These are phyloP conservation scores for Gymnocypris eckloni DNA, from an alignment of 2,797 vertebrate genomes.

Conservation along the genomic window DNA sequence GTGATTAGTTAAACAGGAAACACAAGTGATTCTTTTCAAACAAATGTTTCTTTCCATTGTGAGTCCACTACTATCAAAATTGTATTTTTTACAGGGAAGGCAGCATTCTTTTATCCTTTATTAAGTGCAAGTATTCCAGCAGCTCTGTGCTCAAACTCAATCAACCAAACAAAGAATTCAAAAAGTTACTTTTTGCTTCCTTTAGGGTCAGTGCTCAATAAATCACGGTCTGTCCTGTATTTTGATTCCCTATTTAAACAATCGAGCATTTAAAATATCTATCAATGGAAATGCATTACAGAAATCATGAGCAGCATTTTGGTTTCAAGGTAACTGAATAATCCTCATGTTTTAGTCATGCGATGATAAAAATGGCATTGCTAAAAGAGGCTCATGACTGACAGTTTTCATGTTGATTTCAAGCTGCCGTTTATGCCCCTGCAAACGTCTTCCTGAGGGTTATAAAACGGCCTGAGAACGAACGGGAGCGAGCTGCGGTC, in stretches of 20 bases:
- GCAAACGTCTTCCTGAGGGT: conserved; percentile 50
- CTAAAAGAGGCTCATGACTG: conserved; percentile 8
- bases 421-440: conserved; percentile 39
- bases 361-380: conserved; percentile 21
- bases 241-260: conserved; percentile 5
- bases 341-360: conserved; percentile 5
- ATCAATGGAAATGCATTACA: conserved; percentile 13
- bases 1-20: conserved; percentile 60
- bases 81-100: conserved; percentile 50
- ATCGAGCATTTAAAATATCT: conserved; percentile 5
- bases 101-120: conserved; percentile 29
- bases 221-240: background rate
- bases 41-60: conserved; percentile 36
- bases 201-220: background rate
- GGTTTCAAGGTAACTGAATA: background rate
- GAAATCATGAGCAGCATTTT: background rate
- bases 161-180: background rate
- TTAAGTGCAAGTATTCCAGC: conserved; percentile 46
- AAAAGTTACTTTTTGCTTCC: background rate
- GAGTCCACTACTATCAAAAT: conserved; percentile 30
- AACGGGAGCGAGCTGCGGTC: conserved; percentile 23
- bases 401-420: conserved; percentile 21
- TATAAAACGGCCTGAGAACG: conserved; percentile 28
- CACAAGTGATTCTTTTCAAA: conserved; percentile 52
- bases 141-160: conserved; percentile 48